A percentile compares a stretch with the other conserved stretches of the same genome.
phyloP scores from a whole-genome alignment of 2,888 invertebrate genomes.

The Lordiphosa andalusiaca region DNA sequence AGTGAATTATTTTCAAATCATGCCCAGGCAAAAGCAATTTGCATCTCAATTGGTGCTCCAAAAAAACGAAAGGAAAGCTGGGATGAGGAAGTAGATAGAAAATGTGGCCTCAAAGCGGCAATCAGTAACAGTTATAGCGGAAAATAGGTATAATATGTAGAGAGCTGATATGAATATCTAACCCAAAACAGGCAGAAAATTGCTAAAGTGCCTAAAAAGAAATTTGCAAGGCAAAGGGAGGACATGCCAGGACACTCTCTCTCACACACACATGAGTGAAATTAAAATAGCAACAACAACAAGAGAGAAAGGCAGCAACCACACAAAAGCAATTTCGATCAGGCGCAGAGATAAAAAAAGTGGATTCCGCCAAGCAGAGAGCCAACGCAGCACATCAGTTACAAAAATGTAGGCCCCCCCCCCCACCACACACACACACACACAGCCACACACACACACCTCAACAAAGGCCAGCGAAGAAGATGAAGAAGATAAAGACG shows the following conservation, averaged over 20 bases:
- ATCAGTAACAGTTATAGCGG: slow-evolving; percentile 75
- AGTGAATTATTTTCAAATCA: slow-evolving; percentile 71
- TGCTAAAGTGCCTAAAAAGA: slow-evolving; percentile 66
- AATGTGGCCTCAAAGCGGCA: slow-evolving; percentile 67
- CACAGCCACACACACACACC: slow-evolving; percentile 13
- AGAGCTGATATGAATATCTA: slow-evolving; percentile 71
- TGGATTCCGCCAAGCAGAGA: slow-evolving; percentile 42
- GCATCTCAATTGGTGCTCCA: slow-evolving; percentile 66
- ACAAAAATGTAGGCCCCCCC: slow-evolving; percentile 65
- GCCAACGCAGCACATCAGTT: slow-evolving; percentile 70
- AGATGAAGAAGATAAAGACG: slow-evolving; percentile 60
- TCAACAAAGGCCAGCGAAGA: slow-evolving; percentile 29
- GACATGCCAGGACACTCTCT: slow-evolving; percentile 11
- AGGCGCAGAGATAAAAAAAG: slow-evolving; percentile 62
- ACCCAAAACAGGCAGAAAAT: slow-evolving; percentile 59
- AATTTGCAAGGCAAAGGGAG: slow-evolving; percentile 33
- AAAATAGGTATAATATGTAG: slow-evolving; percentile 71
- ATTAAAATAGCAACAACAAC: slow-evolving; percentile 62
- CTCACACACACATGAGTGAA: slow-evolving; percentile 61
- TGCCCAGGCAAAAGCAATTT: slow-evolving; percentile 65
- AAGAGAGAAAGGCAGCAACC: slow-evolving; percentile 50
- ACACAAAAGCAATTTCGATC: slow-evolving; percentile 76
- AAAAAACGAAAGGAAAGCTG: slow-evolving; percentile 11
- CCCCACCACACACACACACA: slow-evolving; percentile 10
- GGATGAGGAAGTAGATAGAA: slow-evolving; percentile 9